Percentiles rank a stretch among this genome's conserved stretches.
phyloP scores from a whole-genome alignment of 2,888 invertebrate species.

The Aquatica leii region DNA sequence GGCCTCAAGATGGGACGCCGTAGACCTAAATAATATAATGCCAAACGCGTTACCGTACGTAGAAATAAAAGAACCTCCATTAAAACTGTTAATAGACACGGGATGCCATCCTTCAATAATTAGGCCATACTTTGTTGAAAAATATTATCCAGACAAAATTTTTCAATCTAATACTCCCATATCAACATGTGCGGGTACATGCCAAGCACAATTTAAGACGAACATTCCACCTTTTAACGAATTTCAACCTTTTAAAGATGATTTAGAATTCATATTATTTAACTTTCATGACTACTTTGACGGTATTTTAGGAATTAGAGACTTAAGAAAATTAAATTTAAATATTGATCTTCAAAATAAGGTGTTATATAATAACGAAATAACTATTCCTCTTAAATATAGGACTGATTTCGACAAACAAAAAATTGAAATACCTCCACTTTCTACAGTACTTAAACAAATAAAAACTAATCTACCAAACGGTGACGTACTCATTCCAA shows the following conservation, averaged over 20 bases:
- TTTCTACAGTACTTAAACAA: too few species aligned
- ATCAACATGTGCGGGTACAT: slow-evolving; percentile 10
- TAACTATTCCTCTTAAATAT: too few species aligned
- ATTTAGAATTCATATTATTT: slow-evolving; percentile 24
- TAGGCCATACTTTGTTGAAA: slow-evolving; percentile 17
- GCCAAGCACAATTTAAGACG: slow-evolving; percentile 16
- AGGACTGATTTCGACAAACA: too few species aligned
- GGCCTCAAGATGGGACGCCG: background rate
- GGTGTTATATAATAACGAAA: slow-evolving; percentile 10
- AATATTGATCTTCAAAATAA: slow-evolving; percentile 22
- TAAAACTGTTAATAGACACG: slow-evolving; percentile 23
- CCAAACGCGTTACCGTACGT: slow-evolving; percentile 18
- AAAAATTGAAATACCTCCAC: background rate
- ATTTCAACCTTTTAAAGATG: slow-evolving; percentile 17
- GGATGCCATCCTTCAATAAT: slow-evolving; percentile 18
- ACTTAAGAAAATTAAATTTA: slow-evolving; percentile 25
- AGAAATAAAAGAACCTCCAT: slow-evolving; percentile 13
- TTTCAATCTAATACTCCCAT: slow-evolving; percentile 16
- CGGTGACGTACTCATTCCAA: slow-evolving; percentile 2
- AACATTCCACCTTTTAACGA: slow-evolving; percentile 26
- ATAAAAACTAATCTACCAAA: slow-evolving; percentile 4
- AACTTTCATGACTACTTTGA: slow-evolving; percentile 36
- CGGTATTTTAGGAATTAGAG: slow-evolving; percentile 30
- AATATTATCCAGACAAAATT: slow-evolving; percentile 12
- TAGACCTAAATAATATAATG: slow-evolving; percentile 20